Evolutionary conservation across 30 jellyfish, hydroid and myxozoan genomes (phyloP).

Genomic region (Hydra vulgaris): DNA sequence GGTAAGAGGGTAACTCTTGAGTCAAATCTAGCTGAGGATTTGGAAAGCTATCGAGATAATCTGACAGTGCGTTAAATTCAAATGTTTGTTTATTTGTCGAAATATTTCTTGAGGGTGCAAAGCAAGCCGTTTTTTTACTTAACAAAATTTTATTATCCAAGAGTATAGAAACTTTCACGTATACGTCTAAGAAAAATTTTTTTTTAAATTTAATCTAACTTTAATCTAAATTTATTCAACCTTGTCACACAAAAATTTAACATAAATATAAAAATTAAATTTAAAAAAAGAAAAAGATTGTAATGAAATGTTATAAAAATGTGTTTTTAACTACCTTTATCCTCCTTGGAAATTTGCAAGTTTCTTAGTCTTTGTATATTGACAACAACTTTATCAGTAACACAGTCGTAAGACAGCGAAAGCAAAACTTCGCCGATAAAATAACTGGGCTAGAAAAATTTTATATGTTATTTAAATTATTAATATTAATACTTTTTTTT

Average conservation of each 20-base stretch:
- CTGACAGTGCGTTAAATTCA: slow-evolving; percentile 29
- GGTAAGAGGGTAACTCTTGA: background rate
- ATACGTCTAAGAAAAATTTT: slow-evolving; percentile 10
- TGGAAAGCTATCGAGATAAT: slow-evolving; percentile 10
- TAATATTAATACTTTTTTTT: too few species aligned
- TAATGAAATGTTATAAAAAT: background rate
- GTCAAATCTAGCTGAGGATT: slow-evolving; percentile 1
- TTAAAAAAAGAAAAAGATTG: too few species aligned
- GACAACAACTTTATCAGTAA: slow-evolving; percentile 27
- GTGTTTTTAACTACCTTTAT: slow-evolving; percentile 5
- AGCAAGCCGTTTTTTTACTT: slow-evolving; percentile 4
- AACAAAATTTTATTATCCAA: slow-evolving; percentile 10
- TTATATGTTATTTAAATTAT: too few species aligned
- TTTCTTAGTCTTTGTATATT: slow-evolving; percentile 7
- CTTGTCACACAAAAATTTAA: too few species aligned
- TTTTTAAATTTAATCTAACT: too few species aligned
- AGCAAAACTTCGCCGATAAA: slow-evolving; percentile 20
- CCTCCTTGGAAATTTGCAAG: slow-evolving; percentile 14
- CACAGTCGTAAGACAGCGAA: slow-evolving; percentile 33
- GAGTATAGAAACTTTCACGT: slow-evolving; percentile 20
- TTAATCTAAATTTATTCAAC: too few species aligned
- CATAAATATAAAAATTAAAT: too few species aligned
- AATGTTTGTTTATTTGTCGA: slow-evolving; percentile 8
- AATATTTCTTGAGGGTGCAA: background rate
- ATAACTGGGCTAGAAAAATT: background rate